phyloP scores from a whole-genome alignment of 2,888 invertebrate species.

The Caenorhabditis auriculariae region DNA sequence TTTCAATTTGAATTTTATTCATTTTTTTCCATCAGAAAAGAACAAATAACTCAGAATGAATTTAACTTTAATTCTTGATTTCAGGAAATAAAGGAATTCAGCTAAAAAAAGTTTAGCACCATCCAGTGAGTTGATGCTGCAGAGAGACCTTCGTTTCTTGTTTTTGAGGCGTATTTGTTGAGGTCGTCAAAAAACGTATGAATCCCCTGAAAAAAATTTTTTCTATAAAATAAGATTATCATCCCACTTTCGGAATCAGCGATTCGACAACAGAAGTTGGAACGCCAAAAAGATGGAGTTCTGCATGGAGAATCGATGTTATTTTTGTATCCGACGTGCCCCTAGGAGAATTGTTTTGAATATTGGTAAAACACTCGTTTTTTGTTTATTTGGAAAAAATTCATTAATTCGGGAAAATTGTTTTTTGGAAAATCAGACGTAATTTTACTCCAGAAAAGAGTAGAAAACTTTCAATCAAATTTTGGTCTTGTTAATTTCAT shows the following conservation, averaged over 20 bases:
- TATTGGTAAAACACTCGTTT: not conserved
- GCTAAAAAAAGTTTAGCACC: conserved; percentile 9
- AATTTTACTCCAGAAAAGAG: not conserved
- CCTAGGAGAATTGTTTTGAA: not conserved
- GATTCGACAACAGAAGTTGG: conserved; percentile 26
- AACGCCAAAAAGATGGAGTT: conserved; percentile 23
- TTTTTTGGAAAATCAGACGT: too few relatives aligned
- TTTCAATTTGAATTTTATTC: too few relatives aligned
- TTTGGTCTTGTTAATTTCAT: not conserved
- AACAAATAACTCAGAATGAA: not conserved
- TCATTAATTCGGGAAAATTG: not conserved
- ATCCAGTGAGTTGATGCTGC: conserved; percentile 14
- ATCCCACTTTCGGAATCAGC: conserved; percentile 30
- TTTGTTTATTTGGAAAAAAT: not conserved
- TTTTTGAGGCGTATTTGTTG: conserved; percentile 26
- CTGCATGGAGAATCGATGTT: conserved; percentile 32
- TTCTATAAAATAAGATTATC: too few relatives aligned
- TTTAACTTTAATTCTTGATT: not conserved
- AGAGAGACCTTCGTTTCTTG: conserved; percentile 25
- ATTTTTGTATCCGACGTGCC: conserved; percentile 18
- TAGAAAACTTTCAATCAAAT: not conserved
- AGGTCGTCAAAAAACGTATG: conserved; percentile 29
- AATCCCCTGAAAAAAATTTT: conserved; percentile 36
- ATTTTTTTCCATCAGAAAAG: too few relatives aligned
- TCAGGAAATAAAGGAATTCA: not conserved